Evolutionary conservation across 2,888 invertebrate genomes (phyloP).

Genomic region (Ophraella communa): DNA sequence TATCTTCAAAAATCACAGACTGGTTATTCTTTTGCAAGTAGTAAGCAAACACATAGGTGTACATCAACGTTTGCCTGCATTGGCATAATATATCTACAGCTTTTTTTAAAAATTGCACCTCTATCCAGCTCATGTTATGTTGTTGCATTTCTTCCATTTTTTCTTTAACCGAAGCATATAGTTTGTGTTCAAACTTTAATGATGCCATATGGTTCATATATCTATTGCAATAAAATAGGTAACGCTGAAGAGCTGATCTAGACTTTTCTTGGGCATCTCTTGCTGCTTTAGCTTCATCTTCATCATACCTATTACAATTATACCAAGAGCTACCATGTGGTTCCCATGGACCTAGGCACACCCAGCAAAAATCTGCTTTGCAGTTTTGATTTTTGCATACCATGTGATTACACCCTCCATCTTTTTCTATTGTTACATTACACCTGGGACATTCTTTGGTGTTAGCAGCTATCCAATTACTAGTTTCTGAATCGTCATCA

Average conservation of each 20-base stretch:
- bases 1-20: slow-evolving; percentile 98
- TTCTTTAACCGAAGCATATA: slow-evolving; percentile 93
- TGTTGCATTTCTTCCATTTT: slow-evolving; percentile 99
- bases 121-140: slow-evolving; percentile 99
- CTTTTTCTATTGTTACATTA: slow-evolving; percentile 95
- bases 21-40: slow-evolving; percentile 98
- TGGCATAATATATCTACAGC: slow-evolving; percentile 96
- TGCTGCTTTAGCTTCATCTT: slow-evolving; percentile 95
- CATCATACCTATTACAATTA: slow-evolving; percentile 95
- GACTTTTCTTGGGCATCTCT: slow-evolving; percentile 95
- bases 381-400: slow-evolving; percentile 97
- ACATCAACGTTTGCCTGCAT: slow-evolving; percentile 98
- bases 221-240: slow-evolving; percentile 97
- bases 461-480: slow-evolving; percentile 99
- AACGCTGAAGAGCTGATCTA: slow-evolving; percentile 92
- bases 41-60: slow-evolving; percentile 99
- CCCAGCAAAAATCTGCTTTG: slow-evolving; percentile 99
- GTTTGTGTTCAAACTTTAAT: slow-evolving; percentile 95
- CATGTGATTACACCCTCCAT: slow-evolving; percentile 99
- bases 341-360: slow-evolving; percentile 98
- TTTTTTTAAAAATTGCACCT: slow-evolving; percentile 98
- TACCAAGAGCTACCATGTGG: slow-evolving; percentile 99
- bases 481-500: slow-evolving; percentile 98
- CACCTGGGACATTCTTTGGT: slow-evolving; percentile 99
- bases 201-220: slow-evolving; percentile 99